Evolutionary conservation across 2,888 invertebrate genomes (phyloP), one percentile per base, ranked within the genome.

Genomic region (Catocala fraxini): DNA sequence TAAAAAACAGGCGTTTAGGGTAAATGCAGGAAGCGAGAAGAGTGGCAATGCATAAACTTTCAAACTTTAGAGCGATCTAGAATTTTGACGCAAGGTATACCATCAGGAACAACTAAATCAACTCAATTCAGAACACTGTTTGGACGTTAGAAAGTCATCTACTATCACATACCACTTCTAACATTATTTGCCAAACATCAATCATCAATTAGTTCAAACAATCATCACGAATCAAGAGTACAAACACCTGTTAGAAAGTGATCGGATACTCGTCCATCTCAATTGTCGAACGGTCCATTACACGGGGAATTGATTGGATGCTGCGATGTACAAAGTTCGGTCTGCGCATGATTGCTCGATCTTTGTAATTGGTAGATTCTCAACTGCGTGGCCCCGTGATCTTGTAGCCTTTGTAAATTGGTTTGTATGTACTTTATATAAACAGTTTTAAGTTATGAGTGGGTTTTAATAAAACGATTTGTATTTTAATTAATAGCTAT

Each of bases 211-310:
- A 51, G 35, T 35, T 33, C 12, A 51, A 51, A 51, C 35, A 51
- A 51, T 49, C 48, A 34, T 49, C 10, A 25, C 15, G 11, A 47
- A 47, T 48, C 33, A 48, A n/a, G 34, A 48, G 48, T 34, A 69
- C 66, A 61, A 59, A 64, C 74, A 71, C 71, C 74, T 71, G 74
- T 81, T 82, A 82, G 83, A 83, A 83, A 83, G 82, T 80, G 65
- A 34, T 51, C 12, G 39, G 9, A 4, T 15, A 9, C 4, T 34
- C 33, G 35, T 49, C 11, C 48, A 34, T 51, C 51, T 51, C 51
- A 13, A 35, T 51, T 13, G 51, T 13, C 15, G 12, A 25, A 25
- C 10, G 48, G 13, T 6, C 35, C 35, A 51, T 51, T 51, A 51
- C 5, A 46, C 4, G 48, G 51, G 52, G 56, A 66, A 48, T 48